Conservation (phyloP, 2,888 invertebrate species). For the Orthosia incerta region DNA sequence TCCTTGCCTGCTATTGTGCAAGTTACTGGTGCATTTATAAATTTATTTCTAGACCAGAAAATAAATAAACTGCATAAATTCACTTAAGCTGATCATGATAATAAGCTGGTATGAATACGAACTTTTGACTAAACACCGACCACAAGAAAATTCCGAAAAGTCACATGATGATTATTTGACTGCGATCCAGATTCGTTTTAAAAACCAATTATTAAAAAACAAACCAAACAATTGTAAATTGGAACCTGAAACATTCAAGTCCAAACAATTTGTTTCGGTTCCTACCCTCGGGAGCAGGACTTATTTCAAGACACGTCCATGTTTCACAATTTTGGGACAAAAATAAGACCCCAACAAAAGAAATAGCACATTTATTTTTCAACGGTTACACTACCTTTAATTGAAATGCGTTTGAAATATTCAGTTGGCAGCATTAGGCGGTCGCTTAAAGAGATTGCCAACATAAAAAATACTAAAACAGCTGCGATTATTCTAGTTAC, state of each 20-base stretch:
- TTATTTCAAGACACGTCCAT: constrained; percentile 37
- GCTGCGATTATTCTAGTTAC: not conserved
- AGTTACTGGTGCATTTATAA: too few species aligned
- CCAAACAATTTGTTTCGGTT: constrained; percentile 33
- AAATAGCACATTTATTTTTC: constrained; percentile 55
- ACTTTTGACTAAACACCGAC: too few species aligned
- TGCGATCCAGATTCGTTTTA: too few species aligned
- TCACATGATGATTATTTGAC: too few species aligned
- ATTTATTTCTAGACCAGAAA: too few species aligned
- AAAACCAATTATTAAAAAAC: too few species aligned
- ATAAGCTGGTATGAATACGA: too few species aligned
- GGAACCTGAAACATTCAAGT: not conserved
- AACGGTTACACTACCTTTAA: constrained; percentile 19
- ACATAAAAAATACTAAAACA: not conserved
- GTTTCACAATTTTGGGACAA: not conserved
- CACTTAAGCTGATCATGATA: too few species aligned
- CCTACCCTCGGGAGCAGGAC: constrained; percentile 30
- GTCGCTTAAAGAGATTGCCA: constrained; percentile 19
- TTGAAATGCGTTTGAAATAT: constrained; percentile 18
- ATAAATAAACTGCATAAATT: too few species aligned
- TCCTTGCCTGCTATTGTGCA: too few species aligned
- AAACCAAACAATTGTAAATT: not conserved
- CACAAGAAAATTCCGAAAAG: too few species aligned
- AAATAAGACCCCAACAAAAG: constrained; percentile 25
- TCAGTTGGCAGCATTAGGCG: not conserved